Evolutionary conservation across 2,888 invertebrate species (phyloP).

Genomic region (Elaeidobius kamerunicus): DNA sequence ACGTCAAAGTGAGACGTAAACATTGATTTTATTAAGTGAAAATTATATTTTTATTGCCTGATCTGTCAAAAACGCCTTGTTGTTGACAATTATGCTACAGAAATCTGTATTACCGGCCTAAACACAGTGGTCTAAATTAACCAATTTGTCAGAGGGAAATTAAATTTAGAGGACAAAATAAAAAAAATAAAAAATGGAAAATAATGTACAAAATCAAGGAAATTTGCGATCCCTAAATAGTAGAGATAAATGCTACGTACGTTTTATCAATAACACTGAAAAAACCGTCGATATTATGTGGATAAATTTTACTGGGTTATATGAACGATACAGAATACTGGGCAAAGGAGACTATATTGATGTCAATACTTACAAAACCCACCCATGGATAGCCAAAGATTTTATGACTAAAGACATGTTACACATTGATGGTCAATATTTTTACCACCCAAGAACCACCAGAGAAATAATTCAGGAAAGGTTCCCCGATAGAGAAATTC

Average conservation of each 20-base stretch:
- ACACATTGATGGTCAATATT: constrained; percentile 54
- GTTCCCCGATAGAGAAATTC: constrained; percentile 32
- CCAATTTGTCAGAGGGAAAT: no score
- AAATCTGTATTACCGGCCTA: no score
- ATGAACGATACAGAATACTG: constrained; percentile 61
- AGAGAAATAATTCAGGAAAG: constrained; percentile 35
- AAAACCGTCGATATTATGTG: constrained; percentile 63
- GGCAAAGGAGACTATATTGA: constrained; percentile 55
- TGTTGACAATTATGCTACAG: no score
- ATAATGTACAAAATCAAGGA: neutral
- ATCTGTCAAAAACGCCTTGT: no score
- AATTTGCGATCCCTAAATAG: constrained; percentile 46
- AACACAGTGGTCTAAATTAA: no score
- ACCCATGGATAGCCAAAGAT: constrained; percentile 84
- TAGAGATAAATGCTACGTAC: constrained; percentile 52
- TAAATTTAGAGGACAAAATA: no score
- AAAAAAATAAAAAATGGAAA: no score
- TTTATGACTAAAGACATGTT: constrained; percentile 63
- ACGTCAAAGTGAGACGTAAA: no score
- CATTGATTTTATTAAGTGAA: no score
- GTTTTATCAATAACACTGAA: constrained; percentile 61
- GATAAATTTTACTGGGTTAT: constrained; percentile 70
- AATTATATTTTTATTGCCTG: no score
- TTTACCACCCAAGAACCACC: constrained; percentile 51
- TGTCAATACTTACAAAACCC: constrained; percentile 73